Base-by-base conservation (phyloP, 2,797 vertebrate species). In the Peromyscus aztecus region DNA sequence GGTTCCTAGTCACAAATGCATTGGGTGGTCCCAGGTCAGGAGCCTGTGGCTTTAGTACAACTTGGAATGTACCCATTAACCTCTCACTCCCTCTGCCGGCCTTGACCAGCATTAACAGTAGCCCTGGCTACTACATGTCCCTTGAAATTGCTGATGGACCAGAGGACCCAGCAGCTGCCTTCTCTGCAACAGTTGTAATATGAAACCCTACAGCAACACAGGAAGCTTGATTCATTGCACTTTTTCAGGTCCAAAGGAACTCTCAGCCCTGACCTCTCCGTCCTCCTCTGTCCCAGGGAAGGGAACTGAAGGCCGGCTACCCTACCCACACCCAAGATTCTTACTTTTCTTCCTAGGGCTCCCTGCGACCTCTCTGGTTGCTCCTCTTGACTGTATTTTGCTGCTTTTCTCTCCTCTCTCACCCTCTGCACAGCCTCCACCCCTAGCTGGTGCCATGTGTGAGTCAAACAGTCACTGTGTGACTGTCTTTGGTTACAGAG, bases 331-430 rank as follows among this genome's bases (percentile, higher is more conserved):
- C 13, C 27, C 27, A 87, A 65, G 80, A 43, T 71, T 94, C 87
- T 90, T 95, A 87, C 69, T 95, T 95, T 91, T 97, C 96, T 96
- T 73, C 97, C 97, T 93, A 91, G 90, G 94, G 93, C 94, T 97
- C 96, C 91, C 31, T 88, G 96, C 80, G 82, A 37, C 61, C 82
- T 71, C 14, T 0, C 49, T 76, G 86, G 75, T 31, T 7, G 55
- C 46, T 81, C 55, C 77, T 87, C 77, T 71, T 49, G 4, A 29
- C 24, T 82, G 73, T 67, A 75, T 46, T 46, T 59, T 0, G 1
- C 31, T 6, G 34, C 55, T 65, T n/a, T 11, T 89, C 31, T 71
- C 40, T 4, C 19, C 31, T 37, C 90, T 37, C 27, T 3, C 29
- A 24, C 11, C 3, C 4, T 12, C 59, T 31, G 37, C 31, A 5